Conservation (phyloP, 1,140 invertebrate genomes). For the Drosophila arawakana region DNA sequence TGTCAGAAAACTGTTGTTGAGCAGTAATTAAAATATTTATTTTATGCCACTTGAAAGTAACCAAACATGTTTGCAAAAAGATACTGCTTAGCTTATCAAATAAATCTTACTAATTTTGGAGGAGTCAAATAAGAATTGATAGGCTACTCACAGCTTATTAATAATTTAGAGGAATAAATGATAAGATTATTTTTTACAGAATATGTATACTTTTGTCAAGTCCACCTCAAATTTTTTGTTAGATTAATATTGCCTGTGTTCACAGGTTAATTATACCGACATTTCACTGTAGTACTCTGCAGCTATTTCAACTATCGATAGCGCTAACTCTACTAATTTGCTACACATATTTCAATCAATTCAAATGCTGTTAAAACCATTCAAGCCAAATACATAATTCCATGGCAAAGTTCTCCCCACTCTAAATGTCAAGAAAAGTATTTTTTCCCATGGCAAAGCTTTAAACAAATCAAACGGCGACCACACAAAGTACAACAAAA, state of each 20-base stretch:
- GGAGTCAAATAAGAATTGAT: too few relatives aligned
- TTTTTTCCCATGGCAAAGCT: constrained; percentile 64
- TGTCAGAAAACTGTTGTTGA: constrained; percentile 65
- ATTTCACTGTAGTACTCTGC: too few relatives aligned
- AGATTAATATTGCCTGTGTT: too few relatives aligned
- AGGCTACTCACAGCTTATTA: too few relatives aligned
- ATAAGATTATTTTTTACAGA: too few relatives aligned
- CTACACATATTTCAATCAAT: constrained; percentile 25
- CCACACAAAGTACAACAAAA: constrained; percentile 61
- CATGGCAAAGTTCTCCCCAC: constrained; percentile 1
- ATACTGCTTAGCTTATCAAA: not conserved
- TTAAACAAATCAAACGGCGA: constrained; percentile 79
- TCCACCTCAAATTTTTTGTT: too few relatives aligned
- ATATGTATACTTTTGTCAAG: too few relatives aligned
- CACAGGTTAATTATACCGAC: too few relatives aligned
- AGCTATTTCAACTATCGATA: not conserved
- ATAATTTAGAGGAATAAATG: too few relatives aligned
- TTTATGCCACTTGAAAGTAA: constrained; percentile 4
- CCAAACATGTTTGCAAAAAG: constrained; percentile 19
- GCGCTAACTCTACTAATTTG: constrained; percentile 8
- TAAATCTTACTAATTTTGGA: too few relatives aligned
- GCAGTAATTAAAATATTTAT: constrained; percentile 64
- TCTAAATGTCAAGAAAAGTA: constrained; percentile 29
- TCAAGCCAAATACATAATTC: not conserved
- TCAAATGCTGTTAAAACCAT: constrained; percentile 29